Conservation (phyloP, 2,113 vertebrate species). For the Podarcis cretensis region DNA sequence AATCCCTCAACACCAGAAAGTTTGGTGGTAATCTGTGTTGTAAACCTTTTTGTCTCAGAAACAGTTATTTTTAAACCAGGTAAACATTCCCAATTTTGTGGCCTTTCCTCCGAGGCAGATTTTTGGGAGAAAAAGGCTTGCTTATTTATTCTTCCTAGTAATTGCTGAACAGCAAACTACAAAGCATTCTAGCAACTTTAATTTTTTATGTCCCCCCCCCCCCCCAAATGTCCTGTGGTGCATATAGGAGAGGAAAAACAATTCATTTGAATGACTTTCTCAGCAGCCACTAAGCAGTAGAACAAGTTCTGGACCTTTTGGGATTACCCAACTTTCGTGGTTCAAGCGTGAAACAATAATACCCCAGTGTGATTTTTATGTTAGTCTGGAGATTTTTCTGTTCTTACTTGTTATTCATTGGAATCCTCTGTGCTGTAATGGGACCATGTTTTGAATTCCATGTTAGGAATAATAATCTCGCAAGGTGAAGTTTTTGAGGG, state of each 20-base stretch:
- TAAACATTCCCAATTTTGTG: neutral
- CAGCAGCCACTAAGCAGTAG: neutral
- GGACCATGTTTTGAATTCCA: neutral
- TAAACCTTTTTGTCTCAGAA: neutral
- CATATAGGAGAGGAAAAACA: neutral
- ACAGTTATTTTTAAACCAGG: neutral
- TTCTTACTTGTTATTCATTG: neutral
- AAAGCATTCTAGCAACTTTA: constrained; percentile 23
- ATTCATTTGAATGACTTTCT: neutral
- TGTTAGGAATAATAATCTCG: neutral
- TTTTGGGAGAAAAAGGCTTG: neutral
- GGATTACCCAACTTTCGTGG: neutral
- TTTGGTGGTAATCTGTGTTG: no score
- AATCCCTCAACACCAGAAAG: no score
- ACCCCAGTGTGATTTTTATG: neutral
- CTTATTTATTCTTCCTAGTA: constrained; percentile 12
- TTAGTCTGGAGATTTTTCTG: neutral
- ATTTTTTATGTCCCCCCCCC: neutral
- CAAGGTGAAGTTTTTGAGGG: neutral
- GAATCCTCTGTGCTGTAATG: neutral
- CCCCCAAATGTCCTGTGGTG: neutral
- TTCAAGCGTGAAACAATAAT: neutral
- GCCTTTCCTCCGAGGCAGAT: neutral
- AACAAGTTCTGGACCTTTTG: neutral
- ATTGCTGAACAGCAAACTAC: constrained; percentile 8